These are phyloP conservation scores for Drosophila prolongata DNA, from an alignment of 2,888 invertebrate species.

Conservation along the genomic window DNA sequence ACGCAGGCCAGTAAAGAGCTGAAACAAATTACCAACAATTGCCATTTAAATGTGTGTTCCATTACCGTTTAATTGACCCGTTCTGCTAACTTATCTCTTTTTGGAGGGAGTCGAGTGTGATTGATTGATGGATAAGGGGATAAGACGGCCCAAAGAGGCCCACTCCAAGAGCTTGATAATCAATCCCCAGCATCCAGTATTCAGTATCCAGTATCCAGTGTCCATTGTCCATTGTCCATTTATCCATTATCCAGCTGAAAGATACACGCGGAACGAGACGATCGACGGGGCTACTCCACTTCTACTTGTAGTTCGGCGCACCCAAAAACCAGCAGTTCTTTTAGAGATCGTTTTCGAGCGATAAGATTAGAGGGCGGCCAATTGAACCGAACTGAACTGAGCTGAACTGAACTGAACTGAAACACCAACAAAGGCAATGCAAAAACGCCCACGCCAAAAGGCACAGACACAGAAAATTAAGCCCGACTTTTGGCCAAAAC, in stretches of 20 bases:
- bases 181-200: slow-evolving; percentile 2
- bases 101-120: slow-evolving; percentile 47
- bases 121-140: slow-evolving; percentile 69
- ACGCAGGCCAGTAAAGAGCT: slow-evolving; percentile 4
- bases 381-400: slow-evolving; percentile 40
- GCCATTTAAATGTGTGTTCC: slow-evolving; percentile 61
- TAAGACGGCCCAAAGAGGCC: slow-evolving; percentile 47
- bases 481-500: slow-evolving; percentile 8
- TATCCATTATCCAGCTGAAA: slow-evolving; percentile 13
- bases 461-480: slow-evolving; percentile 12
- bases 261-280: background rate
- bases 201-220: slow-evolving; percentile 6
- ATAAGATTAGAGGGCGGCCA: slow-evolving; percentile 76
- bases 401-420: slow-evolving; percentile 40
- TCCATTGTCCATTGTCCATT: slow-evolving; percentile 7
- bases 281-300: slow-evolving; percentile 5
- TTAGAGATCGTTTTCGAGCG: slow-evolving; percentile 64
- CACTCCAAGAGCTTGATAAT: slow-evolving; percentile 36
- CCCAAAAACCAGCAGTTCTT: slow-evolving; percentile 39
- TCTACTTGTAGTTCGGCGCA: slow-evolving; percentile 26
- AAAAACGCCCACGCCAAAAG: slow-evolving; percentile 64
- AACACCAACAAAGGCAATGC: slow-evolving; percentile 35
- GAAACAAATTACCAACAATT: slow-evolving; percentile 67
- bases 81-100: slow-evolving; percentile 10
- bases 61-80: slow-evolving; percentile 63